A percentile compares a stretch with the other conserved stretches of the same genome.
Evolutionary conservation across 2,888 invertebrate species (phyloP).

Genomic region (Phalangium opilio): DNA sequence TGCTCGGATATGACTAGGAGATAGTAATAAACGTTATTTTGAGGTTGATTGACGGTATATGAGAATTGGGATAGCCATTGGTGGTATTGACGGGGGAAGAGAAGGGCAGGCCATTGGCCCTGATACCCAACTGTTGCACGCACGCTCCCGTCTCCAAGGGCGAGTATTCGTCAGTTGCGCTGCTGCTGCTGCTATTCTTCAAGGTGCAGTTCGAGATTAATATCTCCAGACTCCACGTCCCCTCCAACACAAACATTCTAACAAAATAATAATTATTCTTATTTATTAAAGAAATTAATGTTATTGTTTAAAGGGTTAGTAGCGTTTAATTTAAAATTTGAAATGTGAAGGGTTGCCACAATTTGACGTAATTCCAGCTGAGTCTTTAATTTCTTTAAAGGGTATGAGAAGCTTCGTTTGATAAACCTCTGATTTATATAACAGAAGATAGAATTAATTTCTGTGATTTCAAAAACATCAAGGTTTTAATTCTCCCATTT

Average conservation of each 20-base stretch:
- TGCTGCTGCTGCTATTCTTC: constrained; percentile 14
- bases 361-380: no score
- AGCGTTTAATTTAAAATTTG: no score
- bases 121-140: constrained; percentile 30
- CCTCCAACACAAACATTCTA: constrained; percentile 36
- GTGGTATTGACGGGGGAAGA: constrained; percentile 26
- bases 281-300: no score
- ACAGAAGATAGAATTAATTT: no score
- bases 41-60: constrained; percentile 32
- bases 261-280: no score
- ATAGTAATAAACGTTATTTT: constrained; percentile 36
- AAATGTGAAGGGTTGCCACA: no score
- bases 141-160: constrained; percentile 24
- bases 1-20: constrained; percentile 33
- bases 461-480: no score
- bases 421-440: no score
- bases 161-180: not conserved
- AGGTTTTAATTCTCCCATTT: no score
- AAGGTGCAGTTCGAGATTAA: constrained; percentile 33
- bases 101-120: constrained; percentile 32
- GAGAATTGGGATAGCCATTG: constrained; percentile 25
- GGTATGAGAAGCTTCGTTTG: no score
- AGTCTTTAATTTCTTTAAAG: no score
- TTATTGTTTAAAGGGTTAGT: no score
- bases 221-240: constrained; percentile 33